Conservation (phyloP, 2,888 invertebrate genomes). For the Coleophora deauratella region DNA sequence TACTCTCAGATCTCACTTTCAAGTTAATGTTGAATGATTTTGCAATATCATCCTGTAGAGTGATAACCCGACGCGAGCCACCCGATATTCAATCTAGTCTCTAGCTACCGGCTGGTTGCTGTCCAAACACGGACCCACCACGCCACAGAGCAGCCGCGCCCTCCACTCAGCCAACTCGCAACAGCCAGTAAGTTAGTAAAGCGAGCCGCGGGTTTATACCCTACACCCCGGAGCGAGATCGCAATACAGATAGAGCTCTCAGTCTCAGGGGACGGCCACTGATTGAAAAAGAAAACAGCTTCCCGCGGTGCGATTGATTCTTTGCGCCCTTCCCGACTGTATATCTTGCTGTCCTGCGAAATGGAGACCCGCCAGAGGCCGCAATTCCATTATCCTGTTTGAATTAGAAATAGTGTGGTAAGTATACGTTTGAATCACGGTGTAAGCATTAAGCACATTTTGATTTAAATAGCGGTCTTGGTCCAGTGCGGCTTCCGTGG, state of each 20-base stretch:
- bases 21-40: too few species aligned
- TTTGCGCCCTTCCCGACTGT: constrained; percentile 46
- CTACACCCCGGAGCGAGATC: constrained; percentile 32
- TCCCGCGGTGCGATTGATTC: constrained; percentile 64
- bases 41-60: too few species aligned
- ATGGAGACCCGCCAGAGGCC: constrained; percentile 25
- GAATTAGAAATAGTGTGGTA: too few species aligned
- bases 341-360: constrained; percentile 40
- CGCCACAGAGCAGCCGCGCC: constrained; percentile 24
- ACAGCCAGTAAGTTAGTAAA: constrained; percentile 11
- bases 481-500: too few species aligned
- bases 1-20: too few species aligned
- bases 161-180: background rate
- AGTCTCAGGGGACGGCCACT: constrained; percentile 51
- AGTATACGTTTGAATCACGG: too few species aligned
- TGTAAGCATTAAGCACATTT: too few species aligned
- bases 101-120: constrained; percentile 40
- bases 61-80: constrained; percentile 25
- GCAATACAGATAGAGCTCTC: constrained; percentile 32
- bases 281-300: constrained; percentile 71
- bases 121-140: constrained; percentile 21
- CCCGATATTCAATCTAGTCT: constrained; percentile 63
- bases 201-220: constrained; percentile 12
- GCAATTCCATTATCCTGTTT: background rate
- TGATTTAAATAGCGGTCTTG: too few species aligned